Conservation (phyloP, 2,113 vertebrate genomes). For the Oplegnathus fasciatus region DNA sequence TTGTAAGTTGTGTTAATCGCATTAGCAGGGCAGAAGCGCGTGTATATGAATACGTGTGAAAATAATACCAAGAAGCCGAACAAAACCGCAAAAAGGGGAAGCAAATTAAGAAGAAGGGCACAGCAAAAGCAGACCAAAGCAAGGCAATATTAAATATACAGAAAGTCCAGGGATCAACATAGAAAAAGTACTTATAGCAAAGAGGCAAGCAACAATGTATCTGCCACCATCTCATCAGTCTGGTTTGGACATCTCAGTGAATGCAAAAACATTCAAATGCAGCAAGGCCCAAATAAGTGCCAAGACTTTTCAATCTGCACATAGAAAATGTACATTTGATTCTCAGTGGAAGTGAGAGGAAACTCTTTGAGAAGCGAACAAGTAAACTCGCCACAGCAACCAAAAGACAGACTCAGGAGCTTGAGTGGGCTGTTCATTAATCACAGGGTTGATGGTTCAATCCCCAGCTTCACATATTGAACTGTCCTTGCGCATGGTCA, state of each 20-base stretch:
- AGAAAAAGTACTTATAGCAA: no score
- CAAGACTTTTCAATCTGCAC: no score
- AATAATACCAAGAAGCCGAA: no score
- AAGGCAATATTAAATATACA: no score
- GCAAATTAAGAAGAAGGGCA: no score
- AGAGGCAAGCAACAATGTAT: no score
- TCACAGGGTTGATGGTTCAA: neutral
- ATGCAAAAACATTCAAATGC: neutral
- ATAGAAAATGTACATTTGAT: neutral
- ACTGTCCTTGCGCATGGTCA: neutral
- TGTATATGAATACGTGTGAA: no score
- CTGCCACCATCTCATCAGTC: neutral
- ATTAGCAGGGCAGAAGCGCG: neutral
- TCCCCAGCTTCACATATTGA: neutral
- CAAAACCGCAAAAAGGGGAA: no score
- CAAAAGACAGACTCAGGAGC: no score
- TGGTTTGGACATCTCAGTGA: neutral
- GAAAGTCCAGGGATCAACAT: no score
- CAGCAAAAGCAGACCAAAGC: no score
- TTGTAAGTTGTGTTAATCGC: neutral
- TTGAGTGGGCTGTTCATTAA: neutral
- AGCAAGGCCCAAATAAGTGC: neutral
- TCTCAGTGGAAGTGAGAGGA: neutral
- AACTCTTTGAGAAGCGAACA: neutral
- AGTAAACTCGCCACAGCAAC: no score